phyloP scores from a whole-genome alignment of 2,888 invertebrate genomes.

The Adelphocoris suturalis region DNA sequence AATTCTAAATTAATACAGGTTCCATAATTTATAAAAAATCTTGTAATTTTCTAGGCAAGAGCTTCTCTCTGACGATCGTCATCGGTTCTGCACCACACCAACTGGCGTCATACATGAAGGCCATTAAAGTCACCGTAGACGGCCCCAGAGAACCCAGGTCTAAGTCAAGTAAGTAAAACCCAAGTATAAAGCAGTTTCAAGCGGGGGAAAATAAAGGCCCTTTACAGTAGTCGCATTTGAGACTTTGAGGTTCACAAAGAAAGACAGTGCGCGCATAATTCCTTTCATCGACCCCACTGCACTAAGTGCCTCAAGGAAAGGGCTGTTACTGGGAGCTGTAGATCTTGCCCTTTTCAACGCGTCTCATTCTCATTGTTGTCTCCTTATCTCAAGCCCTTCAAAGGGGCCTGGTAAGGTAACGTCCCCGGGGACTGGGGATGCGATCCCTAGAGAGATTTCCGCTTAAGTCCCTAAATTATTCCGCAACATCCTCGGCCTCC shows the following conservation, averaged over 20 bases:
- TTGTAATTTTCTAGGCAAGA: slow-evolving; percentile 84
- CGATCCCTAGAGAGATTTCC: slow-evolving; percentile 50
- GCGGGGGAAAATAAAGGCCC: background rate
- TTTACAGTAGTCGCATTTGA: background rate
- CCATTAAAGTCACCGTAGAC: slow-evolving; percentile 99
- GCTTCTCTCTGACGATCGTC: slow-evolving; percentile 96
- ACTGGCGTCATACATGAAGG: slow-evolving; percentile 95
- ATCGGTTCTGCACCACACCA: slow-evolving; percentile 89
- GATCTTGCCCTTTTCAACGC: slow-evolving; percentile 50
- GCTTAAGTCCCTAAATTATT: slow-evolving; percentile 67
- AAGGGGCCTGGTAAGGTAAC: slow-evolving; percentile 42
- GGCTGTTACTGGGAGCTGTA: slow-evolving; percentile 33
- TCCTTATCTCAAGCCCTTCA: slow-evolving; percentile 41
- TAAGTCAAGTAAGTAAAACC: slow-evolving; percentile 89
- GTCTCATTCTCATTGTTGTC: slow-evolving; percentile 48
- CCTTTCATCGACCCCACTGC: slow-evolving; percentile 21
- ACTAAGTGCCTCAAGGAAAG: slow-evolving; percentile 27
- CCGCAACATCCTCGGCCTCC: slow-evolving; percentile 58
- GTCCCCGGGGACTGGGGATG: background rate
- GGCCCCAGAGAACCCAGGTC: slow-evolving; percentile 98
- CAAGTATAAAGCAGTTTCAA: background rate
- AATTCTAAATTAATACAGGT: too few relatives aligned
- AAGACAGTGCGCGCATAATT: slow-evolving; percentile 24
- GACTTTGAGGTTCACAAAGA: background rate
- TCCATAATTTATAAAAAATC: too few relatives aligned